These are phyloP conservation scores for Siderastrea radians DNA, from an alignment of 92 coral and sea anemone species.

Conservation along the genomic window DNA sequence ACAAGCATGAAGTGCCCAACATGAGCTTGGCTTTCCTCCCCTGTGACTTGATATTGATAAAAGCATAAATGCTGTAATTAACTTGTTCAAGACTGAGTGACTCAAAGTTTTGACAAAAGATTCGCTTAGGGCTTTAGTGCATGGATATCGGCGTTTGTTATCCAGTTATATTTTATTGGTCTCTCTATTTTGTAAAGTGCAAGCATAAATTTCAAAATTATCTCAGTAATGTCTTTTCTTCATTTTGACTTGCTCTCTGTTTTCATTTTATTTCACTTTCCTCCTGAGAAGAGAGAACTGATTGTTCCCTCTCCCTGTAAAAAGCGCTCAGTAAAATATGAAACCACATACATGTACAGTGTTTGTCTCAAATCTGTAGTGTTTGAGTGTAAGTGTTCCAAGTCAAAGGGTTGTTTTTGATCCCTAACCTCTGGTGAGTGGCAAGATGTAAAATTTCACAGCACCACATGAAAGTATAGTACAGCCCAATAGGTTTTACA, in stretches of 20 bases:
- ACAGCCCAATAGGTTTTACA: neutral
- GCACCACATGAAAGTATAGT: neutral
- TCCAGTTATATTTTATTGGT: too few relatives aligned
- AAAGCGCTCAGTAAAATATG: neutral
- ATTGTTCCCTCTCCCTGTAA: constrained; percentile 1
- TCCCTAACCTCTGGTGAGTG: neutral
- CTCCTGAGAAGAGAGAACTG: constrained; percentile 1
- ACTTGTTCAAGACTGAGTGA: too few relatives aligned
- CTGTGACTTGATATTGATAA: too few relatives aligned
- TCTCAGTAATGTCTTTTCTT: neutral
- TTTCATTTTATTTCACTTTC: neutral
- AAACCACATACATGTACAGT: neutral
- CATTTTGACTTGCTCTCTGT: neutral
- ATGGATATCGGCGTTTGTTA: too few relatives aligned
- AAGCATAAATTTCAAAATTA: too few relatives aligned
- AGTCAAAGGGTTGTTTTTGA: neutral
- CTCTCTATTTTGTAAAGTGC: too few relatives aligned
- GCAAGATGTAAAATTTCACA: neutral
- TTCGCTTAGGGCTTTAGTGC: too few relatives aligned
- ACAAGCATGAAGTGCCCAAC: too few relatives aligned
- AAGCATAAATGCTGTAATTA: too few relatives aligned
- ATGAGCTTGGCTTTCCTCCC: too few relatives aligned
- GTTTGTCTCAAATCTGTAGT: neutral
- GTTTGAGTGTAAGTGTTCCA: neutral
- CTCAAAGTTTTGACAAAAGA: too few relatives aligned